Percentiles rank a stretch among this genome's conserved stretches.
Conservation (phyloP, 1,140 invertebrate genomes). For the Magallana angulata region DNA sequence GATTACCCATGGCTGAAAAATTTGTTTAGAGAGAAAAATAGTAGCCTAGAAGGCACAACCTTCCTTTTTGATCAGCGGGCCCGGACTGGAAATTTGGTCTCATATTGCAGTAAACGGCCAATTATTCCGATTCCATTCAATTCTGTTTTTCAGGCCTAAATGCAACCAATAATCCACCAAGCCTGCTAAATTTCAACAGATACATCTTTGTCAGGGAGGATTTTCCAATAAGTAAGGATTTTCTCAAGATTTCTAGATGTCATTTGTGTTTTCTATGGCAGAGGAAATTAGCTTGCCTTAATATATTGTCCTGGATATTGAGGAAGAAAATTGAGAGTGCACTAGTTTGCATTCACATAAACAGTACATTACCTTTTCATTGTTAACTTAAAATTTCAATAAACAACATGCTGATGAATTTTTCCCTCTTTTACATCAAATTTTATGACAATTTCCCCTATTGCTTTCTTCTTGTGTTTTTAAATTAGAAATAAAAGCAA, state of each 20-base stretch:
- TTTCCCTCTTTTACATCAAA: no score
- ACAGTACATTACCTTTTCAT: no score
- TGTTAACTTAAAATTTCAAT: no score
- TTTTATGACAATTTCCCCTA: no score
- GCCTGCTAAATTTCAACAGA: constrained; percentile 20
- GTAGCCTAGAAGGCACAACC: constrained; percentile 15
- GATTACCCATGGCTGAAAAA: constrained; percentile 31
- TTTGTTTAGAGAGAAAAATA: constrained; percentile 16
- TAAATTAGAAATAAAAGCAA: no score
- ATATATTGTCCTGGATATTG: no score
- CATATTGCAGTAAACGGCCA: constrained; percentile 27
- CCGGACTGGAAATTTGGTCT: constrained; percentile 17
- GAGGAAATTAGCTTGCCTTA: no score
- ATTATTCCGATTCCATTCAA: constrained; percentile 30
- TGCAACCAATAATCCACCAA: constrained; percentile 29
- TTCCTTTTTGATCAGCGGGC: background rate
- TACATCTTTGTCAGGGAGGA: constrained; percentile 30
- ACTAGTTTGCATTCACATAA: no score
- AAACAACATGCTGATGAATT: no score
- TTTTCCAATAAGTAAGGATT: constrained; percentile 23
- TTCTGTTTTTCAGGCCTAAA: constrained; percentile 35
- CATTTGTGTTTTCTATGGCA: background rate
- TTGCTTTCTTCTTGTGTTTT: no score
- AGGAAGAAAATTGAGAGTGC: no score
- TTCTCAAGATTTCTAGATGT: constrained; percentile 6